A percentile compares a stretch with the other conserved stretches of the same genome.
Conservation (phyloP, 2,888 invertebrate species). For the Drepanosiphum platanoidis region DNA sequence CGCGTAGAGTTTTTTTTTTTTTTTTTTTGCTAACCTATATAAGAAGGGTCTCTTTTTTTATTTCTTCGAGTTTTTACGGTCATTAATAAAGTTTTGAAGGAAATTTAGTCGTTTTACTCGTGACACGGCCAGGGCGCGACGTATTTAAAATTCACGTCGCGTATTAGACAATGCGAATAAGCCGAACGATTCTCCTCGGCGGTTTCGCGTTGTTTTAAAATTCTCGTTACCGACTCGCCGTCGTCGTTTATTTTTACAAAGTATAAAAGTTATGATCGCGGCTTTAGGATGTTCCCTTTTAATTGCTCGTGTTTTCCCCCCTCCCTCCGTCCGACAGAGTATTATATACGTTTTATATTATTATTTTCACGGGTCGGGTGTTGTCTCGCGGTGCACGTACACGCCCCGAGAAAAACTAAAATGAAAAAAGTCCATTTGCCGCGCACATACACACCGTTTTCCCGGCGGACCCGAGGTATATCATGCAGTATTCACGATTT, state of each 20-base stretch:
- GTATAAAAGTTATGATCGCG: neutral
- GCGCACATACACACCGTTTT: neutral
- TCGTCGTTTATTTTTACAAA: slow-evolving; percentile 10
- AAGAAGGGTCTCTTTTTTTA: neutral
- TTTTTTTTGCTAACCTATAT: too few relatives aligned
- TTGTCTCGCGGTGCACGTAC: neutral
- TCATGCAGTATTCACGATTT: neutral
- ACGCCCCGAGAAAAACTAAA: neutral
- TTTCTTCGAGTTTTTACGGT: neutral
- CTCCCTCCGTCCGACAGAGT: too few relatives aligned
- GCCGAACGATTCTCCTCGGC: neutral
- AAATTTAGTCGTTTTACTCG: slow-evolving; percentile 20
- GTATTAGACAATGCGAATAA: slow-evolving; percentile 5
- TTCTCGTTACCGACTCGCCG: neutral
- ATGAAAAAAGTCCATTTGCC: neutral
- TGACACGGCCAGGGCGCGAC: neutral
- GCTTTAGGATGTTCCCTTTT: neutral
- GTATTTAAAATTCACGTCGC: slow-evolving; percentile 26
- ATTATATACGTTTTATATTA: neutral
- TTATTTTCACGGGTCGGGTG: neutral
- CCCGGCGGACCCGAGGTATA: neutral
- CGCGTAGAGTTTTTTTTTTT: too few relatives aligned
- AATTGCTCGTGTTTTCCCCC: slow-evolving; percentile 1
- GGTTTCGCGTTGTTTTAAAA: slow-evolving; percentile 8
- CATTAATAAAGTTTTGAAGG: slow-evolving; percentile 27